phyloP scores from a whole-genome alignment of 2,888 invertebrate species.

The Amphipoea lucens region DNA sequence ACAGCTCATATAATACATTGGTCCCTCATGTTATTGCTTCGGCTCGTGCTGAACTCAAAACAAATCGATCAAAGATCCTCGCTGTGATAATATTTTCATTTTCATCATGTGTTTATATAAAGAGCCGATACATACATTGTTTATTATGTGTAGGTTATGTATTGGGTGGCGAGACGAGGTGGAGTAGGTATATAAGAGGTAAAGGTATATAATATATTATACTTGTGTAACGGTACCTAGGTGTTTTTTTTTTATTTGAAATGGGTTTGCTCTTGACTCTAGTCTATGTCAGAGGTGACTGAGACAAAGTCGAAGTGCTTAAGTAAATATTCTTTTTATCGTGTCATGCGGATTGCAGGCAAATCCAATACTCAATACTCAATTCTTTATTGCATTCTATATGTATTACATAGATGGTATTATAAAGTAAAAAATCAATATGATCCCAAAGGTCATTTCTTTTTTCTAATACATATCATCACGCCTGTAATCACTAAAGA shows the following conservation, averaged over 20 bases:
- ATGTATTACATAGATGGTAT: too few species aligned
- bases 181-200: background rate
- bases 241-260: too few species aligned
- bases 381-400: too few species aligned
- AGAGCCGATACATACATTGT: conserved; percentile 55
- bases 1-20: conserved; percentile 51
- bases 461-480: background rate
- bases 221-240: background rate
- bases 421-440: too few species aligned
- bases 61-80: conserved; percentile 65
- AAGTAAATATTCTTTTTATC: background rate
- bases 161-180: background rate
- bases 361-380: too few species aligned
- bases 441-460: too few species aligned
- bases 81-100: conserved; percentile 66
- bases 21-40: conserved; percentile 69
- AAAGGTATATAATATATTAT: background rate
- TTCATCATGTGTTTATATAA: conserved; percentile 61
- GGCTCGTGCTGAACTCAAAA: conserved; percentile 75
- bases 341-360: background rate
- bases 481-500: too few species aligned
- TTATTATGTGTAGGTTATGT: conserved; percentile 37
- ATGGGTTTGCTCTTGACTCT: too few species aligned
- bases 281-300: too few species aligned
- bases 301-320: too few species aligned